Evolutionary conservation across 2,113 vertebrate genomes (phyloP).

Genomic region (Callionymus lyra): DNA sequence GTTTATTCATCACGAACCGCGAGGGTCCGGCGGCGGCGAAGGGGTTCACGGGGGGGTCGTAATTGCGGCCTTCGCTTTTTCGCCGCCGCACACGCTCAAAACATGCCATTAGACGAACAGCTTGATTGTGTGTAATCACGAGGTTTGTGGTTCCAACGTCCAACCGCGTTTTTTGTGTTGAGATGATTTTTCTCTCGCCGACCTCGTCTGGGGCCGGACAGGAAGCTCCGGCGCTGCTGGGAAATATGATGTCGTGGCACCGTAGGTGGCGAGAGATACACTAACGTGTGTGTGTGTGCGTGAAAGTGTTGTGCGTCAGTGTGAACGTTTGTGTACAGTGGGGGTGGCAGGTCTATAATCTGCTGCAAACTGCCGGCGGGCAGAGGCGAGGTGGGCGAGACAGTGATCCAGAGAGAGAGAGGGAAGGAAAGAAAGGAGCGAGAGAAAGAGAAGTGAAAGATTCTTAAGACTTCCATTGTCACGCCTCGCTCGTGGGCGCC

Average conservation of each 20-base stretch:
- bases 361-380: conserved; percentile 66
- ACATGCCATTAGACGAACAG: conserved; percentile 52
- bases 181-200: conserved; percentile 9
- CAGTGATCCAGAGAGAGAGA: conserved; percentile 60
- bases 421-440: conserved; percentile 17
- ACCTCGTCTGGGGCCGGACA: conserved; percentile 43
- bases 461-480: conserved; percentile 47
- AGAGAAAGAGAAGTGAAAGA: conserved; percentile 14
- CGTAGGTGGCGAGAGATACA: conserved; percentile 54
- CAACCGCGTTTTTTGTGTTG: too few species aligned
- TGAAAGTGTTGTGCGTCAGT: conserved; percentile 28
- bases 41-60: too few species aligned
- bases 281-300: conserved; percentile 20
- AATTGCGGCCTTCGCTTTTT: conserved; percentile 39
- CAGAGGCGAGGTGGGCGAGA: conserved; percentile 65
- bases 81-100: conserved; percentile 29
- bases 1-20: too few species aligned
- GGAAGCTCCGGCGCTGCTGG: conserved; percentile 40
- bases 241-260: conserved; percentile 47
- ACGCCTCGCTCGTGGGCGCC: conserved; percentile 50
- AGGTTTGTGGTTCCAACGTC: conserved; percentile 36
- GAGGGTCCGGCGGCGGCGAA: too few species aligned
- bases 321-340: conserved; percentile 55
- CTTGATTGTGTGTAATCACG: conserved; percentile 36
- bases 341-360: conserved; percentile 65